Conservation (phyloP, 2,888 invertebrate species). For the Ethmia dodecea region DNA sequence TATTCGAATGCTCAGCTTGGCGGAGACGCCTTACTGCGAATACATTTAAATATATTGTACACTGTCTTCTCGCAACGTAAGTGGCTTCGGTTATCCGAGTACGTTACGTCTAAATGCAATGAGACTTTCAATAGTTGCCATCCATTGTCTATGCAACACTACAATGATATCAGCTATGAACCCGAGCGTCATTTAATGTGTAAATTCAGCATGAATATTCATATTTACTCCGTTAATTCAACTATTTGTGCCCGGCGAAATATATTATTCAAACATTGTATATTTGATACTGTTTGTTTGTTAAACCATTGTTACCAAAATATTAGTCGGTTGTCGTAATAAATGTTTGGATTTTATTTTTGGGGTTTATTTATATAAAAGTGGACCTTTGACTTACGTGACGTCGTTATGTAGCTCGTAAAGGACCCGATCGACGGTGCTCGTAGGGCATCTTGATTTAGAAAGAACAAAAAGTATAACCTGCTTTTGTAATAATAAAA, state of each 20-base stretch:
- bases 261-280: not conserved
- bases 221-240: slow-evolving; percentile 19
- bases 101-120: too few species aligned
- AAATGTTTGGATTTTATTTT: too few species aligned
- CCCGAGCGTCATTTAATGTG: slow-evolving; percentile 10
- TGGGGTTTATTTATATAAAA: slow-evolving; percentile 28
- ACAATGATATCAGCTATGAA: slow-evolving; percentile 11
- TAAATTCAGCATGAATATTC: slow-evolving; percentile 23
- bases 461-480: slow-evolving; percentile 26
- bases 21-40: slow-evolving; percentile 39
- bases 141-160: slow-evolving; percentile 9
- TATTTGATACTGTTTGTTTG: not conserved
- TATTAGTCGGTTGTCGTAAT: too few species aligned
- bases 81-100: too few species aligned
- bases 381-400: slow-evolving; percentile 37
- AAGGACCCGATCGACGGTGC: slow-evolving; percentile 30
- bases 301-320: too few species aligned
- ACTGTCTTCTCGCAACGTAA: slow-evolving; percentile 15
- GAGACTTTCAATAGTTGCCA: slow-evolving; percentile 3
- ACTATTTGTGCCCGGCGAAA: slow-evolving; percentile 12
- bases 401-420: slow-evolving; percentile 43
- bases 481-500: too few species aligned
- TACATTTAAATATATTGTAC: slow-evolving; percentile 48
- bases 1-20: slow-evolving; percentile 41
- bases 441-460: slow-evolving; percentile 26